Base-by-base conservation (phyloP, 2,888 invertebrate species). In the Baronia brevicornis region DNA sequence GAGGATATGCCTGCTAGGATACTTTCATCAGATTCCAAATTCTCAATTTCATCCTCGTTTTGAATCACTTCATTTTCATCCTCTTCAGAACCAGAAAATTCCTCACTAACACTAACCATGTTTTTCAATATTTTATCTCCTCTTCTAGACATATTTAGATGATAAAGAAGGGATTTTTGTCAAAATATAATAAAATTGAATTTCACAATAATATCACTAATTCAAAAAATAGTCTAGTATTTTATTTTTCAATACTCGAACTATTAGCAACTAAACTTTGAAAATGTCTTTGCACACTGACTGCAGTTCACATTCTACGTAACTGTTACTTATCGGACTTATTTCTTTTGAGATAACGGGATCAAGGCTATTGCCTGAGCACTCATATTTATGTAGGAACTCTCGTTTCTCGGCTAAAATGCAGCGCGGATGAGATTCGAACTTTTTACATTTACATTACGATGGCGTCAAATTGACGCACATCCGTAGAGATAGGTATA, bases 401-500 rank as follows among this genome's bases (percentile, higher is more conserved):
- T n/a, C n/a, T n/a, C n/a, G n/a, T n/a, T n/a, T n/a, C n/a, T n/a
- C n/a, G n/a, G n/a, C n/a, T n/a, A n/a, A n/a, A n/a, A n/a, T n/a
- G n/a, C n/a, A n/a, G n/a, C n/a, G n/a, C n/a, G n/a, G n/a, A n/a
- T n/a, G n/a, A n/a, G n/a, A n/a, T n/a, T n/a, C n/a, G n/a, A n/a
- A n/a, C n/a, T n/a, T n/a, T 15, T 15, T 15, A 4, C 15, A 5
- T 15, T 5, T 12, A 12, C n/a, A 25, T 25, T 25, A n/a, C 25
- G 25, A 25, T 3, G 4, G 15, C 25, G 12, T 25, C 25, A 25
- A 13, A 25, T 14, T 25, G 25, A 25, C 15, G 13, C 25, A 14
- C 13, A 25, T 13, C 25, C n/a, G 25, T 25, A 25, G 25, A 25
- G 14, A 25, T 25, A 14, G 25, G 14, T 25, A 25, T 14, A 3